phyloP scores from a whole-genome alignment of 2,888 invertebrate species.

The Drosophila phalerata region DNA sequence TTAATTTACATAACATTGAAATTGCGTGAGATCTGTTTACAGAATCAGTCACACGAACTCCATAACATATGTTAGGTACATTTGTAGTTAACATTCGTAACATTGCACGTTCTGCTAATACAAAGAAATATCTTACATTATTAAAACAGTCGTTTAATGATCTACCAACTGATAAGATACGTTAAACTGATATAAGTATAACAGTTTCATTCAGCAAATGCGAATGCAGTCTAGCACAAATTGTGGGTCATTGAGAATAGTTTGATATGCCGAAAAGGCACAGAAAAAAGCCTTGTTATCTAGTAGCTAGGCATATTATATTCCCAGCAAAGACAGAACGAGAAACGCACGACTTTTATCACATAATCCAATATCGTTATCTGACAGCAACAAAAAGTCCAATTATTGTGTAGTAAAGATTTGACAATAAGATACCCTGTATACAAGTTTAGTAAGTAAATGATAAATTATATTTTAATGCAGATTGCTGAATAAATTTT shows the following conservation, averaged over 20 bases:
- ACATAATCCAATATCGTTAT: conserved; percentile 24
- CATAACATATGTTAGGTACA: background rate
- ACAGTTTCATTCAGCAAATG: conserved; percentile 8
- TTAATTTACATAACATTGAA: conserved; percentile 1
- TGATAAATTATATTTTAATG: background rate
- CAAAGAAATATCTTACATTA: background rate
- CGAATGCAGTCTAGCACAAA: background rate
- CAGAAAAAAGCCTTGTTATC: conserved; percentile 29
- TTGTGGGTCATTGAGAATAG: conserved; percentile 34
- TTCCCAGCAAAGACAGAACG: conserved; percentile 5
- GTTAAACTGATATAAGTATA: background rate
- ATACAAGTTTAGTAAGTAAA: background rate
- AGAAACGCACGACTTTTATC: conserved; percentile 25
- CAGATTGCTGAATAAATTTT: too few relatives aligned
- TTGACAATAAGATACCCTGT: background rate
- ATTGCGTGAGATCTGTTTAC: background rate
- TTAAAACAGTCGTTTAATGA: background rate
- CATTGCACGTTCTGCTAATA: background rate
- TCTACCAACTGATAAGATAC: background rate
- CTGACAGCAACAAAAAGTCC: background rate
- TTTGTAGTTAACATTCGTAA: background rate
- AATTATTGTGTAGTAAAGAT: background rate
- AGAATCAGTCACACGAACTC: background rate
- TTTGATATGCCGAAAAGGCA: background rate
- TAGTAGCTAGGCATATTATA: conserved; percentile 9